These are phyloP conservation scores for Deilephila elpenor DNA, from an alignment of 2,888 invertebrate genomes.

Conservation along the genomic window DNA sequence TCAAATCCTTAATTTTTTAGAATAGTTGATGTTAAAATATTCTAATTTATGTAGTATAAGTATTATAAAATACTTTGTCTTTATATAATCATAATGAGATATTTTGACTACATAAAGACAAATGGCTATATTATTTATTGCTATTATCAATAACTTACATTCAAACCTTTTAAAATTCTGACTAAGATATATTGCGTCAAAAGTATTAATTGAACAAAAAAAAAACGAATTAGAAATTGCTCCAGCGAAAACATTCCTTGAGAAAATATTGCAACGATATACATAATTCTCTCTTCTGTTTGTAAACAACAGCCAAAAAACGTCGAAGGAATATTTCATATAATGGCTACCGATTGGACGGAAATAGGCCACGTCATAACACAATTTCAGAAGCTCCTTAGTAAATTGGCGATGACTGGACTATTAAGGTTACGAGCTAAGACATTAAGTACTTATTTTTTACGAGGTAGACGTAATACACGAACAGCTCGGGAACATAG, in stretches of 20 bases:
- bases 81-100: no score
- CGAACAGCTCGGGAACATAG: background rate
- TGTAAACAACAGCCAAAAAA: constrained; percentile 10
- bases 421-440: constrained; percentile 18
- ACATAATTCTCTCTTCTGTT: background rate
- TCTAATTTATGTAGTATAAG: no score
- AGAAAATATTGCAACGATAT: background rate
- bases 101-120: no score
- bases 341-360: constrained; percentile 1
- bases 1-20: no score
- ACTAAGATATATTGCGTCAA: no score
- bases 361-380: background rate
- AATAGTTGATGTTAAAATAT: no score
- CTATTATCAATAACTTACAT: no score
- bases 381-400: constrained; percentile 22
- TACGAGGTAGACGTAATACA: constrained; percentile 4
- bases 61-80: no score
- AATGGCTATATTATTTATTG: no score
- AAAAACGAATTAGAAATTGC: background rate
- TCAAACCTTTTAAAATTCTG: no score
- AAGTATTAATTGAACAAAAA: no score
- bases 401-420: constrained; percentile 23
- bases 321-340: background rate
- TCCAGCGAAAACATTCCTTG: background rate
- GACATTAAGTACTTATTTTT: constrained; percentile 13